Percentiles rank a stretch among this genome's conserved stretches.
Evolutionary conservation across 2,797 vertebrate species (phyloP).

Genomic region (Forpus xanthops): DNA sequence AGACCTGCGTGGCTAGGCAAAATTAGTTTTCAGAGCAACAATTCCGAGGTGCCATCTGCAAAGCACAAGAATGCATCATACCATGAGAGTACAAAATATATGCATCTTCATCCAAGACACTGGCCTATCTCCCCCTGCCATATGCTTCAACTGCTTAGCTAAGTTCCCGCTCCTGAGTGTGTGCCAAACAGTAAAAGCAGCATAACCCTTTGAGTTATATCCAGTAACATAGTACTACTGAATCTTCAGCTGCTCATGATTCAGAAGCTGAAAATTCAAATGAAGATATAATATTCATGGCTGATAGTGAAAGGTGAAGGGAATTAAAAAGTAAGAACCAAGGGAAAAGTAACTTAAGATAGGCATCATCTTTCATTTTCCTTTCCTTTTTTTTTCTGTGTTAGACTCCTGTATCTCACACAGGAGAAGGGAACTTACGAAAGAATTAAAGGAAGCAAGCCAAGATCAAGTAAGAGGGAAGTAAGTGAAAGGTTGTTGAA

Average conservation of each 20-base stretch:
- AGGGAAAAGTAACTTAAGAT: not conserved
- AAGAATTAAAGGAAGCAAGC: not conserved
- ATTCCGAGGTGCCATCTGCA: conserved; percentile 49
- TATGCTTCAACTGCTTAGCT: conserved; percentile 44
- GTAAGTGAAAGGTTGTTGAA: not conserved
- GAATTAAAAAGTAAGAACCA: not conserved
- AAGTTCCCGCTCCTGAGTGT: conserved; percentile 40
- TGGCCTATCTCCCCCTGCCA: conserved; percentile 61
- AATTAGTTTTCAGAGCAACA: conserved; percentile 39
- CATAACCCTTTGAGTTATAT: conserved; percentile 13
- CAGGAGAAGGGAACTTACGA: not conserved
- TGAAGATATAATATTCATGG: not conserved
- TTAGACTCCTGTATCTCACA: not conserved
- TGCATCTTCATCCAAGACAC: conserved; percentile 49
- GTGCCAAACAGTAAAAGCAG: conserved; percentile 36
- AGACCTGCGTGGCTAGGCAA: conserved; percentile 36
- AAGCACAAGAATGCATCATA: conserved; percentile 64
- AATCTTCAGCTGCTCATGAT: conserved; percentile 10
- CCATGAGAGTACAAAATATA: conserved; percentile 50
- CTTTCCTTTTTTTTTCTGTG: not conserved
- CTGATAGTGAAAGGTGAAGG: not conserved
- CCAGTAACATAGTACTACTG: not conserved
- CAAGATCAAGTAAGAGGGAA: not conserved
- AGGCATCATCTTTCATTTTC: not conserved
- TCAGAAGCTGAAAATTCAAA: conserved; percentile 35